Conservation (phyloP, 1,140 invertebrate species). For the Papilio dardanus region DNA sequence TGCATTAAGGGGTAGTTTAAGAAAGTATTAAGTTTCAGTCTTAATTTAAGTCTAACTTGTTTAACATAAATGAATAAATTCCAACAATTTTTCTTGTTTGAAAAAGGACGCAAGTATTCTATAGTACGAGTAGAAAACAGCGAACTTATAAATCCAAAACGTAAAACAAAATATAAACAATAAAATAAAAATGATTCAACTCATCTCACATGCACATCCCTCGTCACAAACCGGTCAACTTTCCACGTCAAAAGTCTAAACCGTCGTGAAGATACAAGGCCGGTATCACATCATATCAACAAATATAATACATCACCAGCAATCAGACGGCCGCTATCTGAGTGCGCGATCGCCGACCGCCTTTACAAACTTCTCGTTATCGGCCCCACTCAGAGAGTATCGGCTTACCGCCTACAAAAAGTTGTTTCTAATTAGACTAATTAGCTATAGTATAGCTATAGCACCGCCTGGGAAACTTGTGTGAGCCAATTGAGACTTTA, state of each 20-base stretch:
- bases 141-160: neutral
- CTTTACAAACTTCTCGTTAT: constrained; percentile 50
- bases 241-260: constrained; percentile 37
- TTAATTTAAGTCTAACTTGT: too few relatives aligned
- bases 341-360: constrained; percentile 57
- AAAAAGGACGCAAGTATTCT: too few relatives aligned
- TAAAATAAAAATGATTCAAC: neutral
- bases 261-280: constrained; percentile 37
- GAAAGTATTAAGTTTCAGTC: too few relatives aligned
- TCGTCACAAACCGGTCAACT: constrained; percentile 20
- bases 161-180: neutral
- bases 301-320: constrained; percentile 59
- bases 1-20: too few relatives aligned
- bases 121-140: too few relatives aligned
- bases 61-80: too few relatives aligned
- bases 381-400: constrained; percentile 45
- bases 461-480: constrained; percentile 38
- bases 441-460: constrained; percentile 52
- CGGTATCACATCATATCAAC: constrained; percentile 48
- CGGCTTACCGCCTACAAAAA: constrained; percentile 61
- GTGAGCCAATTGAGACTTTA: constrained; percentile 16
- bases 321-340: constrained; percentile 59
- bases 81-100: too few relatives aligned
- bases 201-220: constrained; percentile 9
- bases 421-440: constrained; percentile 77